Percentiles rank a stretch among this genome's conserved stretches.
Conservation (phyloP, 2,113 vertebrate genomes). For the Barnardius zonarius region DNA sequence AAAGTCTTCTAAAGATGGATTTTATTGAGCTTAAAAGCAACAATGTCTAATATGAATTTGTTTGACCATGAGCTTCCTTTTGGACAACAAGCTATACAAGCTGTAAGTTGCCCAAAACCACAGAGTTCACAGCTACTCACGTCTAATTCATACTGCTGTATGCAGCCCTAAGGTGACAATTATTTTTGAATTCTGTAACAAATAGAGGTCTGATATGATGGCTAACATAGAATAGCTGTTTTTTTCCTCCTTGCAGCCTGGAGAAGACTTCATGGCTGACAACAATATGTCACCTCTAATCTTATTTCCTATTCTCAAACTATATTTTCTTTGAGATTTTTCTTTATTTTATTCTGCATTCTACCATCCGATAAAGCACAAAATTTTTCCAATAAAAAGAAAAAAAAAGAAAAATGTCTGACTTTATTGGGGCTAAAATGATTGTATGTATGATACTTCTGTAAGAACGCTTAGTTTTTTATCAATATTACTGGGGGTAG, state of each 20-base stretch:
- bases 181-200: constrained; percentile 69
- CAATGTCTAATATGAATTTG: background rate
- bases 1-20: background rate
- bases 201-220: constrained; percentile 27
- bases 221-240: constrained; percentile 35
- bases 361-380: background rate
- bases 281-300: constrained; percentile 63
- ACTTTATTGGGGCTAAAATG: background rate
- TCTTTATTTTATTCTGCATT: background rate
- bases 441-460: background rate
- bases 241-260: constrained; percentile 22
- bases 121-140: background rate
- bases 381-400: background rate
- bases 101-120: background rate
- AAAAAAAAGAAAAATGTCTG: background rate
- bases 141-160: constrained; percentile 41
- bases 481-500: background rate
- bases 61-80: constrained; percentile 53
- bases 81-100: constrained; percentile 16
- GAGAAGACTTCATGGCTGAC: constrained; percentile 57
- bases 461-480: background rate
- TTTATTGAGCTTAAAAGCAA: constrained; percentile 31
- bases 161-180: constrained; percentile 68
- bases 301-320: constrained; percentile 32
- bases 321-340: constrained; percentile 34